A percentile compares a stretch with the other conserved stretches of the same genome.
These are phyloP conservation scores for Hassar affinis DNA, from an alignment of 2,113 vertebrate genomes.

Conservation along the genomic window DNA sequence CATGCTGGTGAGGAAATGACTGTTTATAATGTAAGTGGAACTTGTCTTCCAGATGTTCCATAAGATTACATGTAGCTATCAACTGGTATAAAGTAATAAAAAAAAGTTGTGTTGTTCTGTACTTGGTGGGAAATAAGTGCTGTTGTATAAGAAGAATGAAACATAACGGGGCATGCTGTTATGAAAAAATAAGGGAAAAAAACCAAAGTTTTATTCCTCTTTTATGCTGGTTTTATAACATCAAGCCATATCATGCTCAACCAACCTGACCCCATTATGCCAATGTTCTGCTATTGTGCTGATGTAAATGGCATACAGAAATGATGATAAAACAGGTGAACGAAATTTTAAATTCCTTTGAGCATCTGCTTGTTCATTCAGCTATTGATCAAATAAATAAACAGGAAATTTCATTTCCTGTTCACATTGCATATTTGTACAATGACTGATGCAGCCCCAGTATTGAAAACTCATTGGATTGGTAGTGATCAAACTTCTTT, in stretches of 20 bases:
- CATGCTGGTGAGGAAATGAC: not conserved
- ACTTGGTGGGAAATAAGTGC: not conserved
- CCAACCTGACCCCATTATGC: not conserved
- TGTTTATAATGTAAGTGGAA: not conserved
- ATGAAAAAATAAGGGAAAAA: too few species aligned
- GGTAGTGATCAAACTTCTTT: not conserved
- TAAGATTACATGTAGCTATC: not conserved
- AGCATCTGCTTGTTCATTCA: not conserved
- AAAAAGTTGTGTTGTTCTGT: not conserved
- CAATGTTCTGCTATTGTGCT: not conserved
- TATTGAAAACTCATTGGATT: not conserved
- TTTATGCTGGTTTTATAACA: too few species aligned
- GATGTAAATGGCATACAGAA: not conserved
- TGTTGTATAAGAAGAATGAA: not conserved
- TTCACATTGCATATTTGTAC: not conserved
- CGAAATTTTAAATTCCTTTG: not conserved
- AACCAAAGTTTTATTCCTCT: too few species aligned
- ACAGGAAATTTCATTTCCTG: not conserved
- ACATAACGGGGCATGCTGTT: not conserved
- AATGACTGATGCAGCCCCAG: not conserved
- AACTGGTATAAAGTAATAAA: not conserved
- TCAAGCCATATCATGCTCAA: too few species aligned
- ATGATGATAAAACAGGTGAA: not conserved
- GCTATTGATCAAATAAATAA: not conserved
- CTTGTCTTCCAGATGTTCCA: not conserved